phyloP scores from a whole-genome alignment of 2,797 vertebrate genomes.

The Anniella stebbinsi region DNA sequence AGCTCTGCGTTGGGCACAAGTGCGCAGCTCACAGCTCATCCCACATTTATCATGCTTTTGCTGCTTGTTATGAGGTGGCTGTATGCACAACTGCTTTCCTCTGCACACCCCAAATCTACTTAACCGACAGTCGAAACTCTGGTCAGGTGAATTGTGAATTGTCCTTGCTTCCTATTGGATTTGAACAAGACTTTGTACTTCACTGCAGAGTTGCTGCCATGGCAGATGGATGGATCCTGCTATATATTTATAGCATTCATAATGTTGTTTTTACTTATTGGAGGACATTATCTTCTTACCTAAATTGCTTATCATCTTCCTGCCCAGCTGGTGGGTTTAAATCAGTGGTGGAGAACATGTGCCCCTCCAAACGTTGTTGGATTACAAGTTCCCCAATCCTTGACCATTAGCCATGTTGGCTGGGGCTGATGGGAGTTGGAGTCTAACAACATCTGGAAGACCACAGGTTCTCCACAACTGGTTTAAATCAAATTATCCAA shows the following conservation, averaged over 20 bases:
- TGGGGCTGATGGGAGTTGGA: background rate
- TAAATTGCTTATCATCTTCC: background rate
- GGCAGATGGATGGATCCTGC: background rate
- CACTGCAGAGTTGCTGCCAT: background rate
- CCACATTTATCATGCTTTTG: background rate
- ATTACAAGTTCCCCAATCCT: background rate
- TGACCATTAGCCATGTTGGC: background rate
- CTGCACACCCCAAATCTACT: background rate
- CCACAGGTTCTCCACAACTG: background rate
- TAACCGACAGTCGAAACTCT: background rate
- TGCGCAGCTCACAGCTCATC: background rate
- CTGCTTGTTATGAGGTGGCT: background rate
- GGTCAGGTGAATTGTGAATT: background rate
- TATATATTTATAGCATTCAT: background rate
- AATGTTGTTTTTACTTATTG: background rate
- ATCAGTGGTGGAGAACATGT: background rate
- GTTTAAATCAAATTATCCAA: background rate
- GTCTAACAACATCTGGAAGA: background rate
- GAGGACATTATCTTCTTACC: background rate
- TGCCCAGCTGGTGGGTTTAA: background rate
- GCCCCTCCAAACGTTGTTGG: background rate
- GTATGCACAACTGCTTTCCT: background rate
- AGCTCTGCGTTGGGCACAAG: background rate
- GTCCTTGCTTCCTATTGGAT: background rate
- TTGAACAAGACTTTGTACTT: background rate